These are phyloP conservation scores for Sitta europaea DNA, from an alignment of 2,113 vertebrate genomes.

Conservation along the genomic window DNA sequence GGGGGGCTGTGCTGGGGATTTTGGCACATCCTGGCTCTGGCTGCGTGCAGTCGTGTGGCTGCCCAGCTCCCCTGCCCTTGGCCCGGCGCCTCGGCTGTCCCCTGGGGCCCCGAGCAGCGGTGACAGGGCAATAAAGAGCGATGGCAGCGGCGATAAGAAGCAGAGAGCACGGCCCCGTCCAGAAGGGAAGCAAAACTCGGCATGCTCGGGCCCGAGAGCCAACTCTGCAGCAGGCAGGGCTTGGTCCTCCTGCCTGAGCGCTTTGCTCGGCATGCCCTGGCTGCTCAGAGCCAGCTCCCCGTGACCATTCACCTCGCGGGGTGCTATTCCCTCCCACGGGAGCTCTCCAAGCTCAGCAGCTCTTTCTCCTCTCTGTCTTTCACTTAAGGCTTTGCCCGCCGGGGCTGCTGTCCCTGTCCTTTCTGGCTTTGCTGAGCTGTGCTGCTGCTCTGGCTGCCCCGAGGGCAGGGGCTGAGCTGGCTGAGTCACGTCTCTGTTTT, in stretches of 20 bases:
- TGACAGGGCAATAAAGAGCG: neutral
- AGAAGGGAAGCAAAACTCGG: neutral
- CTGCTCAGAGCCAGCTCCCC: neutral
- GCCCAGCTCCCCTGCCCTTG: neutral
- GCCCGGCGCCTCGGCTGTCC: neutral
- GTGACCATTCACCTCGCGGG: rapidly evolving
- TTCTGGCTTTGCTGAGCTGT: neutral
- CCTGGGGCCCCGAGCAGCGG: neutral
- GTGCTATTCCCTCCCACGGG: neutral
- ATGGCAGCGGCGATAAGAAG: neutral
- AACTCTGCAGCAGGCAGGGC: neutral
- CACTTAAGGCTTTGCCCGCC: no score
- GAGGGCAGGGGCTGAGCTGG: neutral
- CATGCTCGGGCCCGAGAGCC: neutral
- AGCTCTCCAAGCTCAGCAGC: neutral
- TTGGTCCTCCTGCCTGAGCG: neutral
- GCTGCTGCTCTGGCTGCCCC: neutral
- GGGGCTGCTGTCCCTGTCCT: neutral
- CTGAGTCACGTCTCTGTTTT: neutral
- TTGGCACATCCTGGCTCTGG: rapidly evolving
- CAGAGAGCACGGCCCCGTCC: neutral
- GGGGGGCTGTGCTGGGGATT: rapidly evolving
- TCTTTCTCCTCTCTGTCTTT: neutral
- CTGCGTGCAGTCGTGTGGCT: neutral
- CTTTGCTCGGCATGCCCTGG: neutral